Evolutionary conservation across 2,113 vertebrate species (phyloP).

Genomic region (Nycticebus coucang): DNA sequence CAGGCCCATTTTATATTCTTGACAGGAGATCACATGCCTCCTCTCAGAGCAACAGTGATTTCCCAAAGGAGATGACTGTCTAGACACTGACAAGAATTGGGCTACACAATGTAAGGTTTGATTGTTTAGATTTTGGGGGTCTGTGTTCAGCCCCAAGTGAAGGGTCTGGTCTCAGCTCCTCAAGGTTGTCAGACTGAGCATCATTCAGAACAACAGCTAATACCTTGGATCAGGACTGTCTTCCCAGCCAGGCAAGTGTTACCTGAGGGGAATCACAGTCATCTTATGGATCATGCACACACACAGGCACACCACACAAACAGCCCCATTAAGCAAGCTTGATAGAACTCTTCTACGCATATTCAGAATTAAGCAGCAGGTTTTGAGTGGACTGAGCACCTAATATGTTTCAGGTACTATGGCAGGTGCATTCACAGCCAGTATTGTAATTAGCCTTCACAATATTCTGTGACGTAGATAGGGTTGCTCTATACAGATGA

Average conservation of each 20-base stretch:
- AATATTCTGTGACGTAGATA: not conserved
- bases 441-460: not conserved
- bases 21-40: constrained; percentile 31
- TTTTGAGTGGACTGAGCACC: not conserved
- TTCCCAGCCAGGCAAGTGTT: not conserved
- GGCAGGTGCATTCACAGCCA: not conserved
- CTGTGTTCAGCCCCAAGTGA: not conserved
- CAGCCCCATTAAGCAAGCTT: not conserved
- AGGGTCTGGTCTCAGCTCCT: not conserved
- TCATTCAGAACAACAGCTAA: not conserved
- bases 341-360: not conserved
- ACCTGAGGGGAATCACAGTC: not conserved
- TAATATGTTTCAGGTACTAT: not conserved
- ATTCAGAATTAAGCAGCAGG: not conserved
- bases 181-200: not conserved
- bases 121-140: not conserved
- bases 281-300: not conserved
- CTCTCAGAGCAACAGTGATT: constrained; percentile 61
- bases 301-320: not conserved
- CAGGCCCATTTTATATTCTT: constrained; percentile 63
- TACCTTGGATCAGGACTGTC: not conserved
- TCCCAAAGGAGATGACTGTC: constrained; percentile 68
- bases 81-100: constrained; percentile 66
- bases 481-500: not conserved
- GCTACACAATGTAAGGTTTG: not conserved